These are phyloP conservation scores for Oeneis ivallda DNA, from an alignment of 2,888 invertebrate species.

Conservation along the genomic window DNA sequence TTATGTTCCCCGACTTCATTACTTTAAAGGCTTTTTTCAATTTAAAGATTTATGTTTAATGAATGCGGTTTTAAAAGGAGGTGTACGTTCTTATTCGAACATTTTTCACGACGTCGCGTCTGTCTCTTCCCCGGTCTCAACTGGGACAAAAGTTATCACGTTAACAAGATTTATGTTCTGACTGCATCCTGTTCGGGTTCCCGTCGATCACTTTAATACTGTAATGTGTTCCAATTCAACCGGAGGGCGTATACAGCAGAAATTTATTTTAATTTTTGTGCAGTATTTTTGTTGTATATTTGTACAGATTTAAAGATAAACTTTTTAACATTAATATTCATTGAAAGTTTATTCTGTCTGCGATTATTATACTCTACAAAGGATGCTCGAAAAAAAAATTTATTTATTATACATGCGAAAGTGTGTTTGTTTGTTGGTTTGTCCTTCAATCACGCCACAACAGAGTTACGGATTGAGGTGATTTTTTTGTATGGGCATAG, in stretches of 20 bases:
- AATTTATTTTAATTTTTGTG: conserved; percentile 11
- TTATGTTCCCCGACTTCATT: conserved; percentile 54
- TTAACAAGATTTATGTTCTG: conserved; percentile 52
- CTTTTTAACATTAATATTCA: background rate
- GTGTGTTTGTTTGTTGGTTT: no score
- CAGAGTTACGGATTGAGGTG: no score
- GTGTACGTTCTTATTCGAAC: conserved; percentile 41
- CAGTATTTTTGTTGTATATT: no score
- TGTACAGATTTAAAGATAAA: background rate
- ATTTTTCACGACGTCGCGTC: conserved; percentile 58
- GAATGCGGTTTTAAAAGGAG: conserved; percentile 40
- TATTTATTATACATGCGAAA: no score
- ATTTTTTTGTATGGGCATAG: no score
- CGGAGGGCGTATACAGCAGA: conserved; percentile 3
- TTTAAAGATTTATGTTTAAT: conserved; percentile 41
- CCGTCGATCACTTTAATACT: conserved; percentile 40
- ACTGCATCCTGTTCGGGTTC: conserved; percentile 45
- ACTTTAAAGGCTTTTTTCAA: conserved; percentile 50
- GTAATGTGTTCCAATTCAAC: conserved; percentile 36
- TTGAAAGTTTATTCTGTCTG: background rate
- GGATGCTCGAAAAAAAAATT: no score
- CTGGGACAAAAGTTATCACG: conserved; percentile 57
- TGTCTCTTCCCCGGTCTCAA: conserved; percentile 54
- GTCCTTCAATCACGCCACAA: no score
- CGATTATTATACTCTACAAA: no score